Evolutionary conservation across 2,113 vertebrate genomes (phyloP), one percentile per base, ranked within the genome.

Genomic region (Carollia perspicillata): DNA sequence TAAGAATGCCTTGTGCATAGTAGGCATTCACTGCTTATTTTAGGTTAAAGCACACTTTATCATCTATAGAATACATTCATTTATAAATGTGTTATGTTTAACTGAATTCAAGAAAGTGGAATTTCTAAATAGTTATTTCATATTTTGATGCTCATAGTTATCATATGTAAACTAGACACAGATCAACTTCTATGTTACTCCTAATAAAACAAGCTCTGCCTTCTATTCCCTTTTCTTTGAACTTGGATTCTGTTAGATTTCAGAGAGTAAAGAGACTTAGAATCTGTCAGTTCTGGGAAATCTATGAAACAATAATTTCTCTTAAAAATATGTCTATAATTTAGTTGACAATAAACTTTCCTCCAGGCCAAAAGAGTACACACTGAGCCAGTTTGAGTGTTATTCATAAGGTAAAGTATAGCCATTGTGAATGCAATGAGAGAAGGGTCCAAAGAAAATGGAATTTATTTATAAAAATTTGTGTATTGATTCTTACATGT

Each of bases 151-250:
- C 86, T 96, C 49, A 69, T 69, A 85, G 33, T 86, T 95, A 47
- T 91, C 44, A 92, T 30, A n/a, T 51, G 81, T 69, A 72, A 87
- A 71, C 10, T 83, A 80, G 17, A 65, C 33, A 84, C 33, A 94
- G 66, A 90, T 89, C 66, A 89, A 51, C 26, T 92, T 78, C 35
- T 96, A 58, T 71, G 22, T 93, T 93, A 93, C 74, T 93, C 49
- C 85, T 68, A 69, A 10, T 89, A 80, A 96, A 86, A 90, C 22
- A 96, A 89, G 33, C 66, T 85, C 18, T 55, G 53, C 3, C 20
- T 94, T 84, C 6, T 91, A 65, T 91, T 89, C 74, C 71, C 44
- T 60, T 90, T 90, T 96, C 49, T 91, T 90, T 96, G 93, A 96
- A 89, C 33, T 84, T 86, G 20, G 85, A 92, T 95, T 95, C 96